A percentile compares a stretch with the other conserved stretches of the same genome.
Conservation (phyloP, 37 sponge, comb jelly and placozoan species). For the Spongilla lacustris region DNA sequence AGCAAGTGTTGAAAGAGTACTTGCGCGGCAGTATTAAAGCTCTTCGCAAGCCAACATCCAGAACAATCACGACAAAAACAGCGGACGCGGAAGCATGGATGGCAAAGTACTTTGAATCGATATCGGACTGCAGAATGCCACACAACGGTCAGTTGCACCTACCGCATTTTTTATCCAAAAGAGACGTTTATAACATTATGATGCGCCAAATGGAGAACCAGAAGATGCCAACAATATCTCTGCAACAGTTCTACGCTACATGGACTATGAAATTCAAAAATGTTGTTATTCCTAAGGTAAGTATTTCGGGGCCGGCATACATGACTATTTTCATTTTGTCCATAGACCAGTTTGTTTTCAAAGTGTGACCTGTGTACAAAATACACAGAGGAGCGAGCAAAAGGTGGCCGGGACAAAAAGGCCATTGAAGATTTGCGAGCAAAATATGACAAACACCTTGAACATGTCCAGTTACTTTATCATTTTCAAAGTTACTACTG, state of each 20-base stretch:
- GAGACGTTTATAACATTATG: slow-evolving; percentile 39
- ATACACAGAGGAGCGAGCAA: slow-evolving; percentile 34
- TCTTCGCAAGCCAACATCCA: not conserved
- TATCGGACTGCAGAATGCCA: slow-evolving; percentile 61
- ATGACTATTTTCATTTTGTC: not conserved
- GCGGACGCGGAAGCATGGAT: slow-evolving; percentile 57
- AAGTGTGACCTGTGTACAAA: slow-evolving; percentile 59
- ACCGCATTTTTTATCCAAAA: slow-evolving; percentile 52
- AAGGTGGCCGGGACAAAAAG: slow-evolving; percentile 28
- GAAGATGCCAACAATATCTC: slow-evolving; percentile 20
- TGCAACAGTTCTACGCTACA: slow-evolving; percentile 38
- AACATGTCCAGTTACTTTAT: slow-evolving; percentile 46
- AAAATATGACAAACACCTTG: slow-evolving; percentile 35
- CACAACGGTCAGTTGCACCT: slow-evolving; percentile 45
- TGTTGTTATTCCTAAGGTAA: slow-evolving; percentile 59
- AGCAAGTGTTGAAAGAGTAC: not conserved
- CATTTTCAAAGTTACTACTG: not conserved
- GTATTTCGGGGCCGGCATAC: not conserved
- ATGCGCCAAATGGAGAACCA: slow-evolving; percentile 23
- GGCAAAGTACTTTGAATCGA: slow-evolving; percentile 28
- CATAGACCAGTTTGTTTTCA: slow-evolving; percentile 43
- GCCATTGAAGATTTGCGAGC: not conserved
- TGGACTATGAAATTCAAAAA: slow-evolving; percentile 40
- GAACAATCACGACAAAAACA: slow-evolving; percentile 11
- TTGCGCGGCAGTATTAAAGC: not conserved